Conservation (phyloP, 2,888 invertebrate species). For the Falcaria lacertinaria region DNA sequence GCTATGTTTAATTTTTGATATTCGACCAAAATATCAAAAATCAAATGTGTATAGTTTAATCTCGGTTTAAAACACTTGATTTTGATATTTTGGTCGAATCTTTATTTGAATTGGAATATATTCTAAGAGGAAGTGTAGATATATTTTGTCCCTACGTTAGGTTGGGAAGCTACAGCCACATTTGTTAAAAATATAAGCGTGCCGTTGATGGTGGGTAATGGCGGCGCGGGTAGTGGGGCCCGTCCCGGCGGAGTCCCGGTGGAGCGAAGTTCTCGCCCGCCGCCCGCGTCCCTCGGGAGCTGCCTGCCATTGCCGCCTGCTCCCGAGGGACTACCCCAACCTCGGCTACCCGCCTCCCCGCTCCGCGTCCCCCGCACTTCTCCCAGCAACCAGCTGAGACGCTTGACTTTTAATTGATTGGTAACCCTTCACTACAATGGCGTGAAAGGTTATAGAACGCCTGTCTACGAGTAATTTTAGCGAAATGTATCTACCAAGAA, state of each 20-base stretch:
- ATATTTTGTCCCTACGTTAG: no score
- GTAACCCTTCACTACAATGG: constrained; percentile 22
- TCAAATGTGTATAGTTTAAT: no score
- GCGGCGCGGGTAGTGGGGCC: constrained; percentile 32
- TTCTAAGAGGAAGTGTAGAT: no score
- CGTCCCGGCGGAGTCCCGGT: constrained; percentile 38
- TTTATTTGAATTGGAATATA: constrained; percentile 14
- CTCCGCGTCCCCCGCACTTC: constrained; percentile 27
- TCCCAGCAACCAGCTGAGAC: constrained; percentile 67
- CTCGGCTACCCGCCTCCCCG: constrained; percentile 31
- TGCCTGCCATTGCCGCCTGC: constrained; percentile 71
- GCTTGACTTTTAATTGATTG: constrained; percentile 68
- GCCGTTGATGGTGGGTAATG: constrained; percentile 49
- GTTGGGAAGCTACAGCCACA: constrained; percentile 16
- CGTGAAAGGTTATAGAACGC: not conserved
- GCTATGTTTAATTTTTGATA: no score
- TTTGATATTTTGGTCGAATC: no score
- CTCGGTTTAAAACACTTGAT: no score
- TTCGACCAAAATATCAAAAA: no score
- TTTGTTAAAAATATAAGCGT: constrained; percentile 69
- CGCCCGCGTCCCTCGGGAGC: constrained; percentile 70
- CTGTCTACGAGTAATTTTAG: constrained; percentile 1
- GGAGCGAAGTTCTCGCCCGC: constrained; percentile 69
- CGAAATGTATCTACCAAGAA: not conserved
- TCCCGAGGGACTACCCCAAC: constrained; percentile 52